Evolutionary conservation across 23 tunicate species (phyloP).

Genomic region (Styela clava): DNA sequence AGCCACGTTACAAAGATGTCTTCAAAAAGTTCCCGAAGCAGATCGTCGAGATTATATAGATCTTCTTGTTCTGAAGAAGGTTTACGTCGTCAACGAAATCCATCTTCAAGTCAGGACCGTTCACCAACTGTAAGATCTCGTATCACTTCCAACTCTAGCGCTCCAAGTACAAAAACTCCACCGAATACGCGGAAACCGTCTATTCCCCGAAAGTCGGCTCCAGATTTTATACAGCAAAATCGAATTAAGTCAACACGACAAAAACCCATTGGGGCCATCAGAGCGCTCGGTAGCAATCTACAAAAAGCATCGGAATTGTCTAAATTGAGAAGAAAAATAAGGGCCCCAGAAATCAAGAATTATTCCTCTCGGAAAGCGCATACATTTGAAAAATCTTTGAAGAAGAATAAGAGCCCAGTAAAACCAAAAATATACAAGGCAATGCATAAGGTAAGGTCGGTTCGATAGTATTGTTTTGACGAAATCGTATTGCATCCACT

Average conservation of each 20-base stretch:
- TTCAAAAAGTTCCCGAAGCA: not conserved
- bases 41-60: slow-evolving; percentile 1
- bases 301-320: not conserved
- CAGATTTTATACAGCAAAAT: not conserved
- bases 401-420: slow-evolving; percentile 5
- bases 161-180: not conserved
- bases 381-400: not conserved
- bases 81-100: not conserved
- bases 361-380: not conserved
- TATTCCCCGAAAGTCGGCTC: not conserved
- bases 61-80: slow-evolving; percentile 1
- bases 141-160: not conserved
- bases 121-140: not conserved
- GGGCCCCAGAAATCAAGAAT: slow-evolving; percentile 12
- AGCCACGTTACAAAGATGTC: not conserved
- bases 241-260: not conserved
- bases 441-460: slow-evolving; percentile 10
- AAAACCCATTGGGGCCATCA: slow-evolving; percentile 25
- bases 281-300: slow-evolving; percentile 13
- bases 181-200: not conserved
- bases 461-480: no score
- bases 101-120: slow-evolving; percentile 6
- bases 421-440: not conserved
- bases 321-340: not conserved
- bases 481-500: no score